Evolutionary conservation across 2,888 invertebrate species (phyloP), one percentile per base, ranked within the genome.

Genomic region (Rotaria macrura): DNA sequence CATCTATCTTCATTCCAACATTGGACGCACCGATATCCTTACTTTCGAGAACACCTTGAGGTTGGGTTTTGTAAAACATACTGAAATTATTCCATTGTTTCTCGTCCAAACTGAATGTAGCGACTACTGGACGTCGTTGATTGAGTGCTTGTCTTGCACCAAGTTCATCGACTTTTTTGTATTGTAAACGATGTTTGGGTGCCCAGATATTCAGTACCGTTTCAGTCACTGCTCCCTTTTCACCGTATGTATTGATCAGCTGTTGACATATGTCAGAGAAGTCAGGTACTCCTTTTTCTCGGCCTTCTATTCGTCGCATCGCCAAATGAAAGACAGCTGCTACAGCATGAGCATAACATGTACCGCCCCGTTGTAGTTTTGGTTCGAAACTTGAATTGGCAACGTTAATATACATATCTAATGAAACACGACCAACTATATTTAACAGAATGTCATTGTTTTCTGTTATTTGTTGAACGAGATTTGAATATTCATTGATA

Each of bases 331-430:
- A 55, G 20, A 49, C 84, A 43, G 49, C n/a, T 2, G 49, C 84
- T 23, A 40, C 34, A 7, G 84, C 84, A 55, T 55, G 23, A 38
- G 84, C 84, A 52, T 84, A 84, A 40, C 84, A 84, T 6, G 84
- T 84, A 40, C 38, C 38, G 38, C n/a, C 84, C 17, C 1, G 0
- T 43, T 84, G 84, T 49, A 6, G 0, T 55, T 49, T 20, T 40
- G 17, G 14, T 5, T n/a, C 17, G 12, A 84, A 49, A 9, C n/a
- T 40, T 0, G 54, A 54, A 55, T 52, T 84, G n/a, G 84, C 84
- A 38, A 25, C 55, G 25, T 84, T 84, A 29, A 84, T 84, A 23
- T 84, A 84, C n/a, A 52, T 54, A 55, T 84, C 84, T 38, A 84
- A 55, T 2, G 54, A 38, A 4, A n/a, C 84, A 40, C 55, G 54